Evolutionary conservation across 2,113 vertebrate genomes (phyloP).

Genomic region (Hyla sarda): DNA sequence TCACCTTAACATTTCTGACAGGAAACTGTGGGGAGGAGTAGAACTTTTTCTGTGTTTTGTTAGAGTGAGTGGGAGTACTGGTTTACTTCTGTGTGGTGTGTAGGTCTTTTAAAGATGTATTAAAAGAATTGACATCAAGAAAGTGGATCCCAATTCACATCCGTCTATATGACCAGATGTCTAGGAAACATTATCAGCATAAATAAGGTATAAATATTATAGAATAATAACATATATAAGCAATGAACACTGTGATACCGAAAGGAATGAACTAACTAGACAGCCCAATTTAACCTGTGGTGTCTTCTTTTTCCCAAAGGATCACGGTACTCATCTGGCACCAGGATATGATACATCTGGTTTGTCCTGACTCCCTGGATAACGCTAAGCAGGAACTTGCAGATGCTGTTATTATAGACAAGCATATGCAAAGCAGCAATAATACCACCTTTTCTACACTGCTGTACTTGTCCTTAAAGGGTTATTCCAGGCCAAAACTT

Average conservation of each 20-base stretch:
- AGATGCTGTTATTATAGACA: too few species aligned
- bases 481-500: too few species aligned
- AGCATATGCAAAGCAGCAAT: too few species aligned
- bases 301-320: too few species aligned
- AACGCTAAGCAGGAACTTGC: too few species aligned
- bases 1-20: conserved; percentile 9
- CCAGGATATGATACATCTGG: too few species aligned
- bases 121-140: background rate
- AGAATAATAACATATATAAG: background rate
- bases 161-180: background rate
- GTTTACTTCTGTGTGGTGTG: background rate
- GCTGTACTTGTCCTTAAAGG: too few species aligned
- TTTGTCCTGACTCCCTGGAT: too few species aligned
- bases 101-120: background rate
- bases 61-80: background rate
- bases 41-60: background rate
- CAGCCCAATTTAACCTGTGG: too few species aligned
- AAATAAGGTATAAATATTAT: background rate
- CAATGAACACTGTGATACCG: background rate
- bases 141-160: background rate
- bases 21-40: conserved; percentile 38
- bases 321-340: too few species aligned
- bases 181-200: background rate
- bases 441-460: too few species aligned
- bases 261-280: background rate